These are phyloP conservation scores for Phoebastria nigripes DNA, from an alignment of 2,797 vertebrate genomes.

Conservation along the genomic window DNA sequence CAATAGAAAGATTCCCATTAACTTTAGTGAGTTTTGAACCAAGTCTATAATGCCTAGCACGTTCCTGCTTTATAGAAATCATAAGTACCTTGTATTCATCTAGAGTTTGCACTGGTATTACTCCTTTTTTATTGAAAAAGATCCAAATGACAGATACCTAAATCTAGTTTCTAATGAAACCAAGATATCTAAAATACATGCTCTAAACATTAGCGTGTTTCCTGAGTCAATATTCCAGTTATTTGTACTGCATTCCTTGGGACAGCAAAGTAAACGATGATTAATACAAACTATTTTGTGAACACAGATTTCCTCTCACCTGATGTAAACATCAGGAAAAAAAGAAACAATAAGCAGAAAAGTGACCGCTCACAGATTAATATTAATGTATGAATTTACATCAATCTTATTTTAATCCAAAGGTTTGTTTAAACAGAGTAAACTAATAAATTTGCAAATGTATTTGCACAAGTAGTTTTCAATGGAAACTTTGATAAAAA, in stretches of 20 bases:
- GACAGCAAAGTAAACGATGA: conserved; percentile 25
- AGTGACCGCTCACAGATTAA: background rate
- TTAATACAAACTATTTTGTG: background rate
- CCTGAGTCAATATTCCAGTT: background rate
- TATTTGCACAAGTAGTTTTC: background rate
- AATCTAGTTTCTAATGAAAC: background rate
- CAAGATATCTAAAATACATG: background rate
- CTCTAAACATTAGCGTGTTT: background rate
- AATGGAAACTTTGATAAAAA: background rate
- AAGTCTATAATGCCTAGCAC: background rate
- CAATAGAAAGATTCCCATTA: background rate
- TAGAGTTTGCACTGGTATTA: background rate
- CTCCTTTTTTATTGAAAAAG: background rate
- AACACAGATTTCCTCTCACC: background rate
- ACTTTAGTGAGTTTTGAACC: background rate
- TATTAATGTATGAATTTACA: background rate
- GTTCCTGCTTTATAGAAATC: background rate
- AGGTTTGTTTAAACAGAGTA: background rate
- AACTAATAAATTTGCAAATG: background rate
- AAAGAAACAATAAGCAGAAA: background rate
- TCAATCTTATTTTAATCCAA: background rate
- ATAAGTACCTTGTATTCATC: background rate
- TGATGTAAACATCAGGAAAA: background rate
- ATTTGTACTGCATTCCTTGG: conserved; percentile 7
- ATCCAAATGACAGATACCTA: background rate